Percentiles rank a stretch among this genome's conserved stretches.
These are phyloP conservation scores for Melinopterus prodromus DNA, from an alignment of 2,888 invertebrate species.

Conservation along the genomic window DNA sequence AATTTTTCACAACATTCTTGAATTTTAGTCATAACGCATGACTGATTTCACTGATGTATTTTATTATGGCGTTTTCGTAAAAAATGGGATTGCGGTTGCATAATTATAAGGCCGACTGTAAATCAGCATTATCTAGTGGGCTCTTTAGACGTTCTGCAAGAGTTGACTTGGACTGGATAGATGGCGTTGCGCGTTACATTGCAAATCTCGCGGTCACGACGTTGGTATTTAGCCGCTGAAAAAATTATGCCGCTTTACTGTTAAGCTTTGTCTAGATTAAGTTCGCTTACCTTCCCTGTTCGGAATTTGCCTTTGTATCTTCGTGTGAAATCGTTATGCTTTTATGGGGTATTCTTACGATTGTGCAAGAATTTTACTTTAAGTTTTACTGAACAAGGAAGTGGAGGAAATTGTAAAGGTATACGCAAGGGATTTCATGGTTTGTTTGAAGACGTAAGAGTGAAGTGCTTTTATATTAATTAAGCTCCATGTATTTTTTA, in stretches of 20 bases:
- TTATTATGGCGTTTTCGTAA: background rate
- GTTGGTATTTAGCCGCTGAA: constrained; percentile 27
- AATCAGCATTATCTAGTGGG: constrained; percentile 17
- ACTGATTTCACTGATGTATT: background rate
- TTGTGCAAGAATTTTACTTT: too few species aligned
- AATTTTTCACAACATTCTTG: background rate
- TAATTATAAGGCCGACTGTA: constrained; percentile 21
- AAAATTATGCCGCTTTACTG: constrained; percentile 29
- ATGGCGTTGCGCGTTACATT: constrained; percentile 28
- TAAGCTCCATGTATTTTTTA: too few species aligned
- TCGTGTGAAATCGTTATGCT: constrained; percentile 22
- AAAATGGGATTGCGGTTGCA: constrained; percentile 16
- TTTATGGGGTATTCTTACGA: background rate
- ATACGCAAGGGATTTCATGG: too few species aligned
- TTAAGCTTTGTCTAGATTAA: constrained; percentile 19
- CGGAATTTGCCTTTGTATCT: constrained; percentile 9
- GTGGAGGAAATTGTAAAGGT: background rate
- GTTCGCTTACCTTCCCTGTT: background rate
- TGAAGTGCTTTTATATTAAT: too few species aligned
- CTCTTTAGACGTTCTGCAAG: constrained; percentile 17
- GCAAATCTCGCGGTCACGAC: constrained; percentile 36
- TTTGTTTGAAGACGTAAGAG: too few species aligned
- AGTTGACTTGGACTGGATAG: constrained; percentile 6
- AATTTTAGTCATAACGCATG: background rate
- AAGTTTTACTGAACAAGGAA: background rate